Evolutionary conservation across 2,888 invertebrate genomes (phyloP).

Genomic region (Spilarctia lutea): DNA sequence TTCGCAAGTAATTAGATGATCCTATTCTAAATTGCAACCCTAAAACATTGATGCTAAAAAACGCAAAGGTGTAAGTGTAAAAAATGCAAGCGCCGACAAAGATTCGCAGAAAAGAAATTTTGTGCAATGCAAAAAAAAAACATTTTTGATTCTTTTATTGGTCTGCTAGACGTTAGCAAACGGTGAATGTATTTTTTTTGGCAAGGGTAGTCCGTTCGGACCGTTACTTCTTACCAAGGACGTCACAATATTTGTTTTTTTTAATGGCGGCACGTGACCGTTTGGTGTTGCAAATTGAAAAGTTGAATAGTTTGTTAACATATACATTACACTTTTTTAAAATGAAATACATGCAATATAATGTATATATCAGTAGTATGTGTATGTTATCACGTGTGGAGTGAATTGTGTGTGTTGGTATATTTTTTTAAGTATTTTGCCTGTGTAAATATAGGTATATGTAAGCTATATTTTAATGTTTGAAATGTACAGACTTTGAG

Average conservation of each 20-base stretch:
- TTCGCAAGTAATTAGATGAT: constrained; percentile 30
- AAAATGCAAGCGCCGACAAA: constrained; percentile 54
- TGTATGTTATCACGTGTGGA: no score
- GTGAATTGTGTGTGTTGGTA: no score
- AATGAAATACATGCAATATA: no score
- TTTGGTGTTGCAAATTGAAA: not conserved
- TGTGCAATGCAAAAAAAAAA: constrained; percentile 65
- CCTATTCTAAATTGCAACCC: constrained; percentile 56
- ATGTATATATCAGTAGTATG: no score
- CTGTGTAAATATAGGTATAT: no score
- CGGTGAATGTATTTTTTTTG: constrained; percentile 47
- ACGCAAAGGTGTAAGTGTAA: constrained; percentile 35
- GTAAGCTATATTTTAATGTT: no score
- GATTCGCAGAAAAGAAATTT: constrained; percentile 80
- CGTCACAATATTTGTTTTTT: constrained; percentile 52
- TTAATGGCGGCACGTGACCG: not conserved
- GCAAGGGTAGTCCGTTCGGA: constrained; percentile 48
- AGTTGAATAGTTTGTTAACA: not conserved
- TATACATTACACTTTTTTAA: not conserved
- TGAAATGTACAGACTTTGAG: no score
- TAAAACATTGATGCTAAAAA: constrained; percentile 39
- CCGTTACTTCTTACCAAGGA: constrained; percentile 66
- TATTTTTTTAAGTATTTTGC: no score
- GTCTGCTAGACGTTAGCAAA: constrained; percentile 50
- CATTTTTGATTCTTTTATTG: constrained; percentile 61